Base-by-base conservation (phyloP, 2,797 vertebrate genomes). In the Okamejei kenojei region DNA sequence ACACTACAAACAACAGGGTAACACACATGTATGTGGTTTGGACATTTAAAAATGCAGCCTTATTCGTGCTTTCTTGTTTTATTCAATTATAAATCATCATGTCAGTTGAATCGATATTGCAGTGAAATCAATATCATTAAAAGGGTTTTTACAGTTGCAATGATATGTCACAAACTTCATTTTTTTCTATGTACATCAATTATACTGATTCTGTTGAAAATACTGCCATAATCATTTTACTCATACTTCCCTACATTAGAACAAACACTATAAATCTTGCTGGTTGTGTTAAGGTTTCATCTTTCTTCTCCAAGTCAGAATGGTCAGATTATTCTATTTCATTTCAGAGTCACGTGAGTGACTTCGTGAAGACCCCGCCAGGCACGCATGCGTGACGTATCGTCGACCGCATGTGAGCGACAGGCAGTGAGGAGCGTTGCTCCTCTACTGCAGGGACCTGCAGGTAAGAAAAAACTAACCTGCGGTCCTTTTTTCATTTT, bases 81-180 rank as follows among this genome's bases (percentile, higher is more conserved):
- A 29, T 13, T 45, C 35, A 92, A 74, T 54, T 92, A 54, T 92
- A 45, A 73, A 92, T 92, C 90, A 92, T 92, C 11, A 54, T 92
- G 90, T 74, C 90, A 76, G 68, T 26, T 92, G 71, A 92, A 92
- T 92, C 90, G 29, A 92, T 92, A 76, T 29, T 21, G 15, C 21
- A n/a, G 90, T 76, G 68, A 74, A 76, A 92, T 92, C 90, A 74
- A 92, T 92, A 92, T 92, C 38, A 92, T 92, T 92, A 92, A 92
- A 92, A 74, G 23, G 21, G 35, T 8, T 92, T 91, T 76, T 45
- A 45, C 38, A n/a, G 35, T 54, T 74, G 71, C 90, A 92, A 26
- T 74, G 90, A 54, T 92, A 73, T n/a, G 90, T 74, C 71, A 74
- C 73, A 29, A 45, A 26, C 23, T 74, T 76, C 68, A 92, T 54